A percentile compares a stretch with the other conserved stretches of the same genome.
These are phyloP conservation scores for Synergus itoensis DNA, from an alignment of 2,888 invertebrate species.

Conservation along the genomic window DNA sequence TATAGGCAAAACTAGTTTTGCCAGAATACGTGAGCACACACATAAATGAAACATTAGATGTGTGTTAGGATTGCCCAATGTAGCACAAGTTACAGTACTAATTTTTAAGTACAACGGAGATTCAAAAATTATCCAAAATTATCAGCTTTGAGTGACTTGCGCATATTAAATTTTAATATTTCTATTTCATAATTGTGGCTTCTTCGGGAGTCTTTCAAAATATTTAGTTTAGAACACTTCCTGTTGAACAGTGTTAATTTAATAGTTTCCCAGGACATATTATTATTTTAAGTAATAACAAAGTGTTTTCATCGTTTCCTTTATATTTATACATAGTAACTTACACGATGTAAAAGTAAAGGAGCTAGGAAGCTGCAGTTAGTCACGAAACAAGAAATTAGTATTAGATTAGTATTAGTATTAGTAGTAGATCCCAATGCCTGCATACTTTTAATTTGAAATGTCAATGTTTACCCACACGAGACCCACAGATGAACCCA, in stretches of 20 bases:
- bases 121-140: background rate
- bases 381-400: slow-evolving; percentile 35
- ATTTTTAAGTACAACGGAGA: background rate
- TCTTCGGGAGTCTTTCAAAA: background rate
- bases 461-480: slow-evolving; percentile 61
- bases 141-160: background rate
- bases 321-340: slow-evolving; percentile 14
- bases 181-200: background rate
- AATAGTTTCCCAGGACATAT: background rate
- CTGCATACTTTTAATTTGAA: slow-evolving; percentile 46
- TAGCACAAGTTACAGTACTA: slow-evolving; percentile 4
- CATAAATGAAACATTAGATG: background rate
- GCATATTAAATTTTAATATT: background rate
- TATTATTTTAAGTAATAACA: slow-evolving; percentile 14
- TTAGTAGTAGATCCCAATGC: slow-evolving; percentile 46
- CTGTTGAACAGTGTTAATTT: background rate
- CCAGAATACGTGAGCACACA: slow-evolving; percentile 1
- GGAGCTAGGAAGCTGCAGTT: slow-evolving; percentile 37
- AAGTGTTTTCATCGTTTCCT: slow-evolving; percentile 3
- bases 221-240: background rate
- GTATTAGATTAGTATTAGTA: background rate
- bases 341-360: slow-evolving; percentile 25
- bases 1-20: slow-evolving; percentile 29
- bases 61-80: background rate
- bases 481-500: slow-evolving; percentile 27